A percentile compares a stretch with the other conserved stretches of the same genome.
phyloP scores from a whole-genome alignment of 2,113 vertebrate genomes.

The Ovis aries region ARS-UI_Ramb_v3.0 NC_056059.1:9081001-9081500 shows the following conservation, averaged over 20 bases:
- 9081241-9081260: not conserved
- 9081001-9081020: not conserved
- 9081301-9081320: not conserved
- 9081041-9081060: not conserved
- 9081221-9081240: not conserved
- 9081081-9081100: not conserved
- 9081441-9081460: not conserved
- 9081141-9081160: not conserved
- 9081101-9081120: not conserved
- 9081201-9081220: not conserved
- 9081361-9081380: not conserved
- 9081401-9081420: not conserved
- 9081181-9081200: not conserved
- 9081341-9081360: not conserved
- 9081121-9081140: not conserved
- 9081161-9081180: not conserved
- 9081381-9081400: not conserved
- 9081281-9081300: not conserved
- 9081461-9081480: not conserved
- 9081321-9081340: not conserved
- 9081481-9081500: not conserved
- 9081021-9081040: not conserved
- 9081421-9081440: accelerated
- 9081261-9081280: not conserved
- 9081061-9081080: not conserved